These are phyloP conservation scores for Columba livia DNA, from an alignment of 2,113 vertebrate genomes.

Conservation along the genomic window DNA sequence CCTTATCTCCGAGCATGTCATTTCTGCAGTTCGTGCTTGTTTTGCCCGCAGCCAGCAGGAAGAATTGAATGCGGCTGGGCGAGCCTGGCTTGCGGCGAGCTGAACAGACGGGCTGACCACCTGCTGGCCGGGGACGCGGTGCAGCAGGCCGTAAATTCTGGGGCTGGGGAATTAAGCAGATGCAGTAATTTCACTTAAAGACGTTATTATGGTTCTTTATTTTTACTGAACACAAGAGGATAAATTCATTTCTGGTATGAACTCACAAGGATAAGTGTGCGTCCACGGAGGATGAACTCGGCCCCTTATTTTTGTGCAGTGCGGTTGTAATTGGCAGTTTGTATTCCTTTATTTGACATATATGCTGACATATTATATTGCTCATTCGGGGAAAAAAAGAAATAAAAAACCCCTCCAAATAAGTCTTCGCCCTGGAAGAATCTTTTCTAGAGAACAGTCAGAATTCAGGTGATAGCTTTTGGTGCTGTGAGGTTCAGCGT, in stretches of 20 bases:
- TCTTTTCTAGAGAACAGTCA: constrained; percentile 56
- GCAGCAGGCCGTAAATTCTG: constrained; percentile 13
- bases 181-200: constrained; percentile 45
- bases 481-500: constrained; percentile 58
- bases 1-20: not conserved
- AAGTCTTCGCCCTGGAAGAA: constrained; percentile 7
- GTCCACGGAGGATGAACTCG: not conserved
- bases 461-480: constrained; percentile 58
- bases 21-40: not conserved
- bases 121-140: constrained; percentile 48
- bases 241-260: not conserved
- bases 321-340: not conserved
- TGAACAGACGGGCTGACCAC: constrained; percentile 58
- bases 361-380: not conserved
- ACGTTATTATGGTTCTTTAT: not conserved
- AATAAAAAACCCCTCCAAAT: not conserved
- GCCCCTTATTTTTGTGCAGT: not conserved
- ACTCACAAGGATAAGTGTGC: not conserved
- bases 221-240: not conserved
- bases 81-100: not conserved
- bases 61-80: not conserved
- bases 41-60: not conserved
- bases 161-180: constrained; percentile 39
- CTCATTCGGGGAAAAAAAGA: not conserved
- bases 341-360: not conserved